phyloP scores from a whole-genome alignment of 2,888 invertebrate genomes.

The Nycteola revayana region DNA sequence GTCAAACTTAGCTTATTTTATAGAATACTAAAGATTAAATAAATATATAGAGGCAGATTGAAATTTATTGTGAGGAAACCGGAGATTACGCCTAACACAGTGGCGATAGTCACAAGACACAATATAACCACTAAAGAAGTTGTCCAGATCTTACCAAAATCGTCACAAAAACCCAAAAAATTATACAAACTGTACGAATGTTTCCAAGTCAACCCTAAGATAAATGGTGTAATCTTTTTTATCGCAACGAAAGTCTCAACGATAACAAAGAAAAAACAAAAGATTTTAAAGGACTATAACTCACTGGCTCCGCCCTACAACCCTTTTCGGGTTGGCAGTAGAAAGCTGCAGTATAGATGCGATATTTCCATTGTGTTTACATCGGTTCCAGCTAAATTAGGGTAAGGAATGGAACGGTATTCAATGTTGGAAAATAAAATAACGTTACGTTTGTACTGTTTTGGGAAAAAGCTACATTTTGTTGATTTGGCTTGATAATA shows the following conservation, averaged over 20 bases:
- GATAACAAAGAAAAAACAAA: slow-evolving; percentile 66
- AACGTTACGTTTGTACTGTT: slow-evolving; percentile 15
- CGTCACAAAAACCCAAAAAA: slow-evolving; percentile 12
- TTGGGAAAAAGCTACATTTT: no score
- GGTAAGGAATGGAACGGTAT: slow-evolving; percentile 25
- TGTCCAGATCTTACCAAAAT: no score
- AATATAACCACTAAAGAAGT: no score
- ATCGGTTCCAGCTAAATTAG: slow-evolving; percentile 32
- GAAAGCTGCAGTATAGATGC: slow-evolving; percentile 36
- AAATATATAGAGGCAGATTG: no score
- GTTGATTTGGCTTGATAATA: no score
- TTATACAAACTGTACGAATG: slow-evolving; percentile 50
- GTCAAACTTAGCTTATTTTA: no score
- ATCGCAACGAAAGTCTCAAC: slow-evolving; percentile 63
- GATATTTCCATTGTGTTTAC: slow-evolving; percentile 38
- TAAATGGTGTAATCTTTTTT: slow-evolving; percentile 71
- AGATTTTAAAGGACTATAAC: slow-evolving; percentile 73
- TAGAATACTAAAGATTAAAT: no score
- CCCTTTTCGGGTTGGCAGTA: slow-evolving; percentile 46
- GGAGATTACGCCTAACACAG: no score
- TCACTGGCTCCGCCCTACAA: slow-evolving; percentile 50
- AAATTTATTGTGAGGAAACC: no score
- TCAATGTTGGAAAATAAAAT: slow-evolving; percentile 29
- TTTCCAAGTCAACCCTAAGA: slow-evolving; percentile 50
- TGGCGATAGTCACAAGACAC: no score